Evolutionary conservation across 1,140 invertebrate species (phyloP), one percentile per base, ranked within the genome.

Genomic region (Hycleus phaleratus): DNA sequence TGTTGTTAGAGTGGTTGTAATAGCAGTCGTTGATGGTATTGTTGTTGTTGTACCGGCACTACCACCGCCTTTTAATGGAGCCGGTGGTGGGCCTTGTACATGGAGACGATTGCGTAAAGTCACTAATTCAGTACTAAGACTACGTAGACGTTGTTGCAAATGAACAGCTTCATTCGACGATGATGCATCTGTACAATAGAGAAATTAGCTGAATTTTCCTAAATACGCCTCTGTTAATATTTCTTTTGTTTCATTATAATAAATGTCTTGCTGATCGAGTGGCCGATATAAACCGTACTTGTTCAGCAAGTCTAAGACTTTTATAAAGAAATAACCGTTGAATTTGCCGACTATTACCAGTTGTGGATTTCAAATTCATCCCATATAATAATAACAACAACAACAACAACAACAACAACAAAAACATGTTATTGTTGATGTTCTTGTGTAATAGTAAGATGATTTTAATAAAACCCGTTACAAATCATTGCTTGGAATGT

Each of bases 141-240:
- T 92, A 62, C 90, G 87, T 61, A 95, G 79, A 53, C 90, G 82
- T 71, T 93, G 90, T 77, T 95, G 90, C 63, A 93, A 78, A 71
- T 93, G 90, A 63, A 92, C 91, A 43, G 91, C 91, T 55, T 95
- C 91, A 78, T 92, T 93, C 64, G 90, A 92, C 42, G 90, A 93
- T 59, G 90, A 92, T 60, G 90, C 90, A 88, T 93, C 91, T 94
- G 79, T 6, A 81, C 83, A 56, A 1, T 11, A 46, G 32, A 32
- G 3, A 44, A 3, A 11, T 52, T 26, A 44, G 43, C 26, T 25
- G 12, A 49, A 18, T 49, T 39, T 32, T 32, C 38, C 38, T 39
- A 49, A 18, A 49, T 12, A 49, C 9, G 11, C 3, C 18, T 42
- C 39, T 43, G 50, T 18, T 18, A 18, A 18, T 18, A 32, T 32